Base-by-base conservation (phyloP, 2,113 vertebrate genomes). In the Cynoglossus semilaevis region DNA sequence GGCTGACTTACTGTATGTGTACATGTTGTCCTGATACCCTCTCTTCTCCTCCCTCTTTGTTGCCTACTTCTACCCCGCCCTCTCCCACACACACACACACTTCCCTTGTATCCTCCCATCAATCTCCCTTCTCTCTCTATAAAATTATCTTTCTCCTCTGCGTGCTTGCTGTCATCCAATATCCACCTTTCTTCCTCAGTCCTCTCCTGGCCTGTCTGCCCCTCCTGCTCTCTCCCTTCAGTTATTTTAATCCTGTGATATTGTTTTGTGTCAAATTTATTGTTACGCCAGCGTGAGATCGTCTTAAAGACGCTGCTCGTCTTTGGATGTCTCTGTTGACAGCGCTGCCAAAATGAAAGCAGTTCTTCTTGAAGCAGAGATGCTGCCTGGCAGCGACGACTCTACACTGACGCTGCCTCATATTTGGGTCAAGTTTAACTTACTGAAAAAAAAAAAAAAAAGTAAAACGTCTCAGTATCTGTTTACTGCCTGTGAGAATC, bases 241-340 rank as follows among this genome's bases (percentile, higher is more conserved):
- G 70, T 74, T 81, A 69, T 81, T 80, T 75, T 60, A 53, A 72
- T 80, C 62, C 63, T 37, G 17, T 59, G 55, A 60, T 72, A 61
- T 73, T 68, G 69, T 61, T 74, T 64, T 67, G 58, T 81, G 78
- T 83, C 63, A 68, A 58, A 77, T 72, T 51, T 63, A 69, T 70
- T 60, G 63, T 69, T 51, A 57, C 17, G 11, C 59, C 63, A 19
- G 29, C 55, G 62, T 80, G 77, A 73, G 72, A 82, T 9, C 72
- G 70, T 65, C 63, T 77, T 79, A 76, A 62, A 69, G 74, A 74
- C 44, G 46, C 22, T 36, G 59, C 15, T 13, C 76, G 55, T 65
- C n/a, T n/a, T n/a, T 74, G 63, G 56, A 64, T 63, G 57, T 57
- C 18, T 66, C 61, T 53, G 61, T 51, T 71, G 69, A 70, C 66